These are phyloP conservation scores for Agriopis leucophaearia DNA, from an alignment of 2,888 invertebrate species.

Conservation along the genomic window DNA sequence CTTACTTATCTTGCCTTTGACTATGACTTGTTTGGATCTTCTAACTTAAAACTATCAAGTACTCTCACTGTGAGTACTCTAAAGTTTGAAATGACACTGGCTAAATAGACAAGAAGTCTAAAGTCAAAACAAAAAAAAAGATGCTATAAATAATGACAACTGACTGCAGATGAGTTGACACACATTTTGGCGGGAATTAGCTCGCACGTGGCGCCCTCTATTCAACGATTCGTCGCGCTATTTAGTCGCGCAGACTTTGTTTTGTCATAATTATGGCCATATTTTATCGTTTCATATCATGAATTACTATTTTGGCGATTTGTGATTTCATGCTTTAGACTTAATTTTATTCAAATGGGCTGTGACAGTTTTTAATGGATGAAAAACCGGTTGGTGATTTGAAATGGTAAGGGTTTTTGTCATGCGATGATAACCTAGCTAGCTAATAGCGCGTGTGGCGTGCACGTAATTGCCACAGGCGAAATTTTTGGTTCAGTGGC, in stretches of 20 bases:
- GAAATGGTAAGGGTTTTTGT: conserved; percentile 19
- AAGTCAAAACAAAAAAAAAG: conserved; percentile 35
- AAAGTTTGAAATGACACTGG: too few species aligned
- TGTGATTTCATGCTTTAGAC: conserved; percentile 55
- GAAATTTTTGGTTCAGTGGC: too few species aligned
- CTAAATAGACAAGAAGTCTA: too few species aligned
- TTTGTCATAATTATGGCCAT: conserved; percentile 61
- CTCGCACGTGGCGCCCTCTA: conserved; percentile 75
- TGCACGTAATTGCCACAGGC: too few species aligned
- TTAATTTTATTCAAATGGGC: conserved; percentile 67
- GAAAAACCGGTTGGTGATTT: conserved; percentile 47
- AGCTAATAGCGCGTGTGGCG: not conserved
- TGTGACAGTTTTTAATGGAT: conserved; percentile 44
- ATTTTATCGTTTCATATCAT: conserved; percentile 63
- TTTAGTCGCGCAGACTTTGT: conserved; percentile 66
- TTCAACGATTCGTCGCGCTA: conserved; percentile 66
- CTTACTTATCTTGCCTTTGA: too few species aligned
- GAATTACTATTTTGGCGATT: conserved; percentile 52
- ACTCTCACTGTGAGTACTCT: too few species aligned
- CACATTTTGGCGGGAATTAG: conserved; percentile 66
- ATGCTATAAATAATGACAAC: conserved; percentile 56
- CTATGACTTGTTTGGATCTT: too few species aligned
- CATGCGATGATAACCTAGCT: not conserved
- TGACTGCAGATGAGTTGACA: conserved; percentile 66
- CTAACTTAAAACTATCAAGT: too few species aligned